Evolutionary conservation across 2,113 vertebrate genomes (phyloP).

Genomic region (Arvicanthis niloticus): DNA sequence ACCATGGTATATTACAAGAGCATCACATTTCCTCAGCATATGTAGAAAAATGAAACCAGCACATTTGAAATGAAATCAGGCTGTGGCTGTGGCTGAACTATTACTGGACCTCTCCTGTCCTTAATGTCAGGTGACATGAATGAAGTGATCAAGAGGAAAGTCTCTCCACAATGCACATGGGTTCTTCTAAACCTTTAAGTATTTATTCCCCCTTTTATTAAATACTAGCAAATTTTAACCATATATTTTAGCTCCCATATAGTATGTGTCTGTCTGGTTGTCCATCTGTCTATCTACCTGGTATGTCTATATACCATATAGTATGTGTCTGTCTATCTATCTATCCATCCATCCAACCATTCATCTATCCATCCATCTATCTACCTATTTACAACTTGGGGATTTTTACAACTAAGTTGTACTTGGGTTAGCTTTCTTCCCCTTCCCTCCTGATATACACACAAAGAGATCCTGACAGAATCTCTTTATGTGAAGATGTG

Average conservation of each 20-base stretch:
- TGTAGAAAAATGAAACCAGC: conserved; percentile 24
- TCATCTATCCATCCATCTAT: too few species aligned
- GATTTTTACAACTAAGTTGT: background rate
- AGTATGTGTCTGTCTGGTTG: background rate
- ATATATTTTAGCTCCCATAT: background rate
- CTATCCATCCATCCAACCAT: too few species aligned
- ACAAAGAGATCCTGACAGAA: background rate
- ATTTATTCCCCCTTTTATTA: background rate
- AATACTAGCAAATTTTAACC: background rate
- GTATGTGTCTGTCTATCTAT: too few species aligned
- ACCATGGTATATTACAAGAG: background rate
- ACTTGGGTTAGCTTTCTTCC: background rate
- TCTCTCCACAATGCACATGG: background rate
- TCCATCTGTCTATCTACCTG: background rate
- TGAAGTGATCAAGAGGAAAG: background rate
- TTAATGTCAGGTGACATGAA: background rate
- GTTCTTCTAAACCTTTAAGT: background rate
- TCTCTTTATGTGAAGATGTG: background rate
- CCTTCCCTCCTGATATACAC: background rate
- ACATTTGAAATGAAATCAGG: background rate
- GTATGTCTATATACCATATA: too few species aligned
- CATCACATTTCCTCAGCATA: background rate
- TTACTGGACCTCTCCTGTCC: background rate
- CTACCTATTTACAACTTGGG: background rate
- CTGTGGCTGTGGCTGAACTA: background rate